These are phyloP conservation scores for Geococcyx californianus DNA, from an alignment of 2,113 vertebrate genomes.

Conservation along the genomic window DNA sequence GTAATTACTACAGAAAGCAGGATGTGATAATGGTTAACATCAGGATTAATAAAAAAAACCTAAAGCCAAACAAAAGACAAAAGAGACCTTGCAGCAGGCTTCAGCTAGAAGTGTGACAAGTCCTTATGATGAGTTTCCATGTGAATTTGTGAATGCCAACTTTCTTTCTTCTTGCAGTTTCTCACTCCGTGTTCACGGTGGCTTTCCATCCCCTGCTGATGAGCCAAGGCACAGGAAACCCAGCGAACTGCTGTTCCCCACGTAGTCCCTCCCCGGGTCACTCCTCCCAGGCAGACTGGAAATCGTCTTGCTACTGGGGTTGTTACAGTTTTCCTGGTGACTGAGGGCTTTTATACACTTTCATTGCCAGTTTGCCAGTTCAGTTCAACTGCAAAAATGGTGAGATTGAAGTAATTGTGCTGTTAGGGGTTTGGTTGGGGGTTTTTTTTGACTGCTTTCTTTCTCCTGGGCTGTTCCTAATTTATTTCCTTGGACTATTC, in stretches of 20 bases:
- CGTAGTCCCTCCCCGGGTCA: rapidly evolving
- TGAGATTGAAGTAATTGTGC: neutral
- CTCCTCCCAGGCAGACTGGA: neutral
- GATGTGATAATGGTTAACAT: neutral
- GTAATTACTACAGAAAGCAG: neutral
- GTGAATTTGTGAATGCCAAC: neutral
- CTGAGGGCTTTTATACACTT: neutral
- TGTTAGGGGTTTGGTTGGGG: neutral
- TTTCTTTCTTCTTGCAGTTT: neutral
- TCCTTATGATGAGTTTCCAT: neutral
- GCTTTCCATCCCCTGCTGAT: neutral
- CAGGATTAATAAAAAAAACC: neutral
- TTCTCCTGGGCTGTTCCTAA: neutral
- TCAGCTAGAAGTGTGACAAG: neutral
- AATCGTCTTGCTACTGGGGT: neutral
- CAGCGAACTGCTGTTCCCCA: neutral
- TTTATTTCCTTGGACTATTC: neutral
- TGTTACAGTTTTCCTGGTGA: neutral
- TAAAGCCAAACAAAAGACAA: neutral
- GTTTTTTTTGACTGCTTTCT: neutral
- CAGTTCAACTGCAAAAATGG: neutral
- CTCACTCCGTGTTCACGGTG: neutral
- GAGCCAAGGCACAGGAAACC: neutral
- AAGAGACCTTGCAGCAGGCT: neutral
- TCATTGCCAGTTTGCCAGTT: neutral